Conservation (phyloP, 2,113 vertebrate species). For the Mustela nigripes region DNA sequence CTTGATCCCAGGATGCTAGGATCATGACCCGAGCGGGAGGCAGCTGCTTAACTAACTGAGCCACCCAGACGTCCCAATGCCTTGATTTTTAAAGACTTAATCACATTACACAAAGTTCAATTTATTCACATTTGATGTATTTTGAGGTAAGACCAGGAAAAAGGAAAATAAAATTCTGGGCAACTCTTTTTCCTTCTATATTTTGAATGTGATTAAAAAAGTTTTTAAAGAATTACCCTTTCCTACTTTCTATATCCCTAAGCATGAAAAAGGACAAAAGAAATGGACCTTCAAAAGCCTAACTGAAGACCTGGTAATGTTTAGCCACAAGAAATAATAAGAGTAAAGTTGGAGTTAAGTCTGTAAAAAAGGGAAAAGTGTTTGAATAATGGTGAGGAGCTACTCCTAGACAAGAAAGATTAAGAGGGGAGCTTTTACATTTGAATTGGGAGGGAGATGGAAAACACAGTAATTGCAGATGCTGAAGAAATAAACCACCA, state of each 20-base stretch:
- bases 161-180: neutral
- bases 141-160: neutral
- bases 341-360: neutral
- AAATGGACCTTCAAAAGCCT: neutral
- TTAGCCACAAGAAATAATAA: neutral
- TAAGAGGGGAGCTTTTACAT: neutral
- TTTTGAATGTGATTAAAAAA: neutral
- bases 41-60: neutral
- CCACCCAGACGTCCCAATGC: neutral
- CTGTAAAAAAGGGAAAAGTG: neutral
- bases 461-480: neutral
- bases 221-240: neutral
- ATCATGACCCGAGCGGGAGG: no score
- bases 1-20: no score
- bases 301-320: neutral
- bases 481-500: neutral
- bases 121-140: constrained; percentile 1
- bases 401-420: neutral
- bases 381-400: neutral
- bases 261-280: constrained; percentile 23
- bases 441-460: neutral
- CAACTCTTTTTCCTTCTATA: neutral
- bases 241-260: neutral
- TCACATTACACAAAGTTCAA: neutral
- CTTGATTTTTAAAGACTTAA: neutral